Base-by-base conservation (phyloP, 1,140 invertebrate species). In the Sycophila sp. region DNA sequence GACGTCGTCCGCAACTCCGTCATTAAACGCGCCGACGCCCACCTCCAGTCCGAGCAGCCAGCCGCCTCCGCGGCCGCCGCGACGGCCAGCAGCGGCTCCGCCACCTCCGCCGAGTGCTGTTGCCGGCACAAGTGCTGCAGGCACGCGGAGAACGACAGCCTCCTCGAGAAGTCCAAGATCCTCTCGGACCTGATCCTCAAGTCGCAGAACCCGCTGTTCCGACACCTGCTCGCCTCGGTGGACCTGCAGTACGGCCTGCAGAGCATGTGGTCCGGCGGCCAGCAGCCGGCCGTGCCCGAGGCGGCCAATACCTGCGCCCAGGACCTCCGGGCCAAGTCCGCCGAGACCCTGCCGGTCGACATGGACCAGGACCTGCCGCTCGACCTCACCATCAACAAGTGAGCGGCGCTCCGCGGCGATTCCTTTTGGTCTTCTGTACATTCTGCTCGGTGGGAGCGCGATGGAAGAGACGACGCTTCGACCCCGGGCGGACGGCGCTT, bases 351-450 rank as follows among this genome's bases (percentile, higher is more conserved):
- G 0, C 76, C 15, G 80, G 76, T 76, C 4, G 83, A 86, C 13
- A 84, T 85, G 79, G 84, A 86, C 36, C 83, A 86, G 67, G 85
- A 86, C 62, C 68, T 86, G 34, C 85, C 85, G 4, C 65, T 86
- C 28, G 85, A 86, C 45, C 69, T 86, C 10, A 86, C 85, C 11
- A 69, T 86, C 34, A 82, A 83, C 49, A 86, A 86, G 49, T 86
- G 75, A 82, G 69, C 47, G 36, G 17, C 11, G 32, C n/a, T 17
- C 15, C 2, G 22, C 15, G 5, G 34, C 24, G n/a, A n/a, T 55
- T 6, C 36, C 28, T 56, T 56, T 19, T 34, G 24, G 34, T 22
- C 56, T n/a, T n/a, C n/a, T n/a, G n/a, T n/a, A n/a, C n/a, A n/a
- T n/a, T n/a, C n/a, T n/a, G n/a, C 56, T 59, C 36, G 22, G 15